Evolutionary conservation across 2,113 vertebrate genomes (phyloP).

Genomic region (Cinclus cinclus): DNA sequence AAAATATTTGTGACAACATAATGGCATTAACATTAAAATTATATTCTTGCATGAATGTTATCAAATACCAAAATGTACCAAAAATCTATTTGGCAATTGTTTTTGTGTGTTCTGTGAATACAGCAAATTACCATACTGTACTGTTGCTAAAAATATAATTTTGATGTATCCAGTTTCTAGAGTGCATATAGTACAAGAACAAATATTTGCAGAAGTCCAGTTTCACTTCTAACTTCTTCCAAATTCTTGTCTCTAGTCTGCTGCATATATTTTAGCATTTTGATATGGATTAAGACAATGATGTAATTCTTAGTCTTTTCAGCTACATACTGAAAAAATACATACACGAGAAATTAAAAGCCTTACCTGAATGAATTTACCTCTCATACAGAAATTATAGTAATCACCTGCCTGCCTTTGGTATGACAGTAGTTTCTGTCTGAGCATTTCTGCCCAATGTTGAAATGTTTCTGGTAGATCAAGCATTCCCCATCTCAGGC

Average conservation of each 20-base stretch:
- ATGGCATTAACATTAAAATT: background rate
- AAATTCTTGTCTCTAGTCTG: background rate
- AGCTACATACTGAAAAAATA: background rate
- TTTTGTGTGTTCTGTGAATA: background rate
- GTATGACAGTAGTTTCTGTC: constrained; percentile 69
- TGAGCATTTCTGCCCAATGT: constrained; percentile 62
- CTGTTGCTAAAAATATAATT: background rate
- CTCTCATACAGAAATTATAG: constrained; percentile 73
- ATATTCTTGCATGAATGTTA: no score
- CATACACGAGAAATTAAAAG: background rate
- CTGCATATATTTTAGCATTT: background rate
- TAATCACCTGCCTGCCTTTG: constrained; percentile 67
- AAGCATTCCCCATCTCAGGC: constrained; percentile 37
- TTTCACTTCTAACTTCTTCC: background rate
- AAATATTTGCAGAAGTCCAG: background rate
- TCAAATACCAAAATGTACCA: background rate
- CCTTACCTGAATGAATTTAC: constrained; percentile 37
- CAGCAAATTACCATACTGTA: background rate
- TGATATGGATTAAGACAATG: background rate
- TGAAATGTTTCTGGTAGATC: constrained; percentile 76
- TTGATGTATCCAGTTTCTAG: background rate
- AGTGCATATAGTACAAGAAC: background rate
- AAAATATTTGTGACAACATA: background rate
- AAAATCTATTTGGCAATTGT: background rate
- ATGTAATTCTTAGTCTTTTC: background rate